Base-by-base conservation (phyloP, 2,888 invertebrate species). In the Pammene aurita region DNA sequence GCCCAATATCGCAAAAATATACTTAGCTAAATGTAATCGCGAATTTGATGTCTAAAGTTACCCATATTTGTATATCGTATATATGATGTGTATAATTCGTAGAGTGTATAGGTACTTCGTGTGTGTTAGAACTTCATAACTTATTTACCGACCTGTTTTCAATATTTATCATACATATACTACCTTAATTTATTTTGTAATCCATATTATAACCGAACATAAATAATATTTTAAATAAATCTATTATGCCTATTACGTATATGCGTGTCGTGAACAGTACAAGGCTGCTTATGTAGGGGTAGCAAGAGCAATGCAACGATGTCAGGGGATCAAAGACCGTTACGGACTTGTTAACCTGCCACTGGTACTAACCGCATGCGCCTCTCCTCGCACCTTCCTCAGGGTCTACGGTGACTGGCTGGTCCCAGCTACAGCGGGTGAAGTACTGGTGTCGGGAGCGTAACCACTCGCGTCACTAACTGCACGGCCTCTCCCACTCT, bases 41-140 rank as follows among this genome's bases (percentile, higher is more conserved):
- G 77, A 83, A 67, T 82, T 87, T 81, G 83, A 83, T 88, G 86
- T 90, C 86, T 89, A 86, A 85, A 84, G 78, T 82, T 72, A 72
- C 46, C 64, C 62, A 38, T 62, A 41, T 67, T 62, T 69, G 44
- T 64, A 46, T 67, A 70, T 71, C 62, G 60, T 50, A 63, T 66
- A 66, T 66, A 60, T 64, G 55, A 66, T 67, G 55, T 56, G 58
- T 34, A 58, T 62, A 52, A 44, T 67, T 73, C 56, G 62, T 63
- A 65, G 52, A 46, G 41, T 55, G 64, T 65, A 58, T 63, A 58
- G 44, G 58, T 58, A 34, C 34, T 54, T 50, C 52, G 57, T 57
- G 64, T 69, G 57, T 65, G 48, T 63, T 63, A 69, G 44, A 46
- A 46, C 54, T 57, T 64, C 44, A 42, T 68, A 52, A 35, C 52